Evolutionary conservation across 2,113 vertebrate species (phyloP).

Genomic region (Corythornis cristatus): DNA sequence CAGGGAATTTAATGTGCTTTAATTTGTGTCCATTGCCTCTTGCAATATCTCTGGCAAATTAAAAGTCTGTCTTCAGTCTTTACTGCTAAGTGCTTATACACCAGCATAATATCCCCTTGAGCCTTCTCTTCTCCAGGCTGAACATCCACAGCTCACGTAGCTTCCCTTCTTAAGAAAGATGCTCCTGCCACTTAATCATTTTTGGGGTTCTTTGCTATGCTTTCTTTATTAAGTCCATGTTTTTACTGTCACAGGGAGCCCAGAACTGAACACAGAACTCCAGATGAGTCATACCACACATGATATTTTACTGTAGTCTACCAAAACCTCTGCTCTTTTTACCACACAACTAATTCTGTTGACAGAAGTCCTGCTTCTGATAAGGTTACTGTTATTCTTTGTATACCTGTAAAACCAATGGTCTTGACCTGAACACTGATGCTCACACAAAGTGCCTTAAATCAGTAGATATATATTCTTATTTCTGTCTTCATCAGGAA

Average conservation of each 20-base stretch:
- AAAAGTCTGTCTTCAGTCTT: background rate
- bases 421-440: background rate
- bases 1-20: background rate
- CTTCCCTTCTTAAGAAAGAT: background rate
- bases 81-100: background rate
- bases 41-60: background rate
- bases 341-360: background rate
- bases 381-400: background rate
- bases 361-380: background rate
- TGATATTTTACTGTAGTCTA: background rate
- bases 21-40: background rate
- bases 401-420: accelerated
- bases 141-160: background rate
- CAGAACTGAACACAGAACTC: background rate
- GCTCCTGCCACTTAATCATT: background rate
- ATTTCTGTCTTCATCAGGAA: background rate
- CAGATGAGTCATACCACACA: background rate
- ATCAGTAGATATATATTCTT: background rate
- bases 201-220: background rate
- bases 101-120: background rate
- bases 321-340: background rate
- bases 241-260: background rate
- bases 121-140: background rate
- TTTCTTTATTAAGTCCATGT: background rate
- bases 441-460: background rate